Conservation (phyloP, 2,113 vertebrate species). For the Ailuropoda melanoleuca region DNA sequence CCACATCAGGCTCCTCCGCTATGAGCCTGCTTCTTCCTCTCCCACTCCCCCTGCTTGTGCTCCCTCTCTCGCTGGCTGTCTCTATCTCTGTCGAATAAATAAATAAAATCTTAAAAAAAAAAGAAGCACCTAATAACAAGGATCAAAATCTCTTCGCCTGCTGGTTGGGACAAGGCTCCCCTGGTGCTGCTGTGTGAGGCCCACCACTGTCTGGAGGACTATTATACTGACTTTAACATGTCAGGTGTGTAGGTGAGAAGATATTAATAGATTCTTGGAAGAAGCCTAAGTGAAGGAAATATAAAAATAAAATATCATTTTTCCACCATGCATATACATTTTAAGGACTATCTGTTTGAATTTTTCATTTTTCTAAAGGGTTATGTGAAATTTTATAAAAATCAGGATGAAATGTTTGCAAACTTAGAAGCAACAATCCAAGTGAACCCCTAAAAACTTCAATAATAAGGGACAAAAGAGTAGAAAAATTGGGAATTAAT, state of each 20-base stretch:
- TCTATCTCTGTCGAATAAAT: too few species aligned
- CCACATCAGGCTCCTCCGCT: too few species aligned
- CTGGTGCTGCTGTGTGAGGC: not conserved
- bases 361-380: not conserved
- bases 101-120: too few species aligned
- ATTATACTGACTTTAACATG: not conserved
- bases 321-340: not conserved
- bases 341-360: not conserved
- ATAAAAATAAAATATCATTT: not conserved
- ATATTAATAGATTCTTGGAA: not conserved
- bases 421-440: not conserved
- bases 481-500: not conserved
- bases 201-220: not conserved
- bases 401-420: not conserved
- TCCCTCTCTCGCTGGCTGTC: too few species aligned
- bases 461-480: not conserved
- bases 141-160: not conserved
- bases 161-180: not conserved
- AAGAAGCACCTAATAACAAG: not conserved
- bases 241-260: not conserved
- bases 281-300: not conserved
- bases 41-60: too few species aligned
- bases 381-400: not conserved
- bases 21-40: too few species aligned
- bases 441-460: not conserved